phyloP scores from a whole-genome alignment of 1,140 invertebrate genomes.

The Linepithema humile region DNA sequence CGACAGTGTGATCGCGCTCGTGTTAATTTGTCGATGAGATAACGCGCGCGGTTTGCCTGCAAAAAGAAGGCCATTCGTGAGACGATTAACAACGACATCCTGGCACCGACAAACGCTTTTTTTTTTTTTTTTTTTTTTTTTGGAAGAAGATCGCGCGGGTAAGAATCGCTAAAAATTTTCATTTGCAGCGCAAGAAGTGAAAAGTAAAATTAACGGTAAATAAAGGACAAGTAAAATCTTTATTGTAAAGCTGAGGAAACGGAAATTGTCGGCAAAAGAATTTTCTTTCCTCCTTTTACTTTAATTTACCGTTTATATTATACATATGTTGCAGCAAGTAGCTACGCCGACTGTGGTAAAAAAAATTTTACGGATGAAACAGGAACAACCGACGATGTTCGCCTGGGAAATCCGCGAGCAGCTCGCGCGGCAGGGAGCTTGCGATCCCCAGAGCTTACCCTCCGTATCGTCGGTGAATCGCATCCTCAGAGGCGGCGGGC shows the following conservation, averaged over 20 bases:
- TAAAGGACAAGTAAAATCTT: background rate
- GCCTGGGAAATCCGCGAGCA: conserved; percentile 97
- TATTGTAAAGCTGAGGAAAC: background rate
- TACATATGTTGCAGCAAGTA: conserved; percentile 90
- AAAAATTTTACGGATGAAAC: conserved; percentile 95
- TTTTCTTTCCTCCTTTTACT: background rate
- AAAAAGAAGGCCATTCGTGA: conserved; percentile 16
- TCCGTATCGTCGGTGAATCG: conserved; percentile 98
- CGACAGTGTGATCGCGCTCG: conserved; percentile 61
- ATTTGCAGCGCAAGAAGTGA: background rate
- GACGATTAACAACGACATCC: conserved; percentile 33
- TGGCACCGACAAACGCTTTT: background rate
- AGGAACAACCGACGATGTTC: conserved; percentile 96
- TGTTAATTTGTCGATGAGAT: conserved; percentile 71
- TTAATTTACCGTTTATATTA: background rate
- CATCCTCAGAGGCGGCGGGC: conserved; percentile 94
- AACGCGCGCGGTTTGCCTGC: background rate
- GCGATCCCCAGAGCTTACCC: conserved; percentile 94
- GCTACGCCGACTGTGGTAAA: conserved; percentile 96
- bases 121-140: background rate
- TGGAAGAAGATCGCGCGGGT: background rate
- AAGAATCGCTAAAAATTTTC: background rate
- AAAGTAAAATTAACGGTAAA: background rate
- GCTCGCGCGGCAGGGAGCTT: conserved; percentile 92
- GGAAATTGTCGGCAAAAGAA: background rate